Conservation (phyloP, 92 coral and sea anemone species). For the Parazoanthus swiftii region DNA sequence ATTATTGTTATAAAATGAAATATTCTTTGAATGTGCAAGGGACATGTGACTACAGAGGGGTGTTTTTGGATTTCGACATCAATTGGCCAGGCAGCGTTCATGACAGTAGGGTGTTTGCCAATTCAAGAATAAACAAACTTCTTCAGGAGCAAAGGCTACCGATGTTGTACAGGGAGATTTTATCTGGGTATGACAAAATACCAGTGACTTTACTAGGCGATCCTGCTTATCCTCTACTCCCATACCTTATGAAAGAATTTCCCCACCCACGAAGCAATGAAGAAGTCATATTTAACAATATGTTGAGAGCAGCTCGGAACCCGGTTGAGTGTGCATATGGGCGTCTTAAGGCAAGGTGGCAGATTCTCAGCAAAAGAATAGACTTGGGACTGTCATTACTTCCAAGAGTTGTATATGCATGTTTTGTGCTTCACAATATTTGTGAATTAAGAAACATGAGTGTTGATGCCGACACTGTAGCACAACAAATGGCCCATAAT, state of each 20-base stretch:
- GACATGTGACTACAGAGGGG: slow-evolving; percentile 23
- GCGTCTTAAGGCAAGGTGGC: neutral
- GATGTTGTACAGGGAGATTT: slow-evolving; percentile 1
- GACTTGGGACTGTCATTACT: slow-evolving; percentile 25
- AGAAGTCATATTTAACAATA: slow-evolving; percentile 29
- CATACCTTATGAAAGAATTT: slow-evolving; percentile 30
- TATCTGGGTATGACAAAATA: slow-evolving; percentile 25
- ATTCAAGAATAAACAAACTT: neutral
- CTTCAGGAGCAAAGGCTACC: slow-evolving; percentile 30
- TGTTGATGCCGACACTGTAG: slow-evolving; percentile 34
- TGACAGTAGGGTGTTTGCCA: slow-evolving; percentile 31
- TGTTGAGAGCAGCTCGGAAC: neutral
- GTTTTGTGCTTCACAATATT: slow-evolving; percentile 13
- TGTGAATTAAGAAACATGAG: slow-evolving; percentile 37
- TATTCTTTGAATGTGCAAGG: slow-evolving; percentile 33
- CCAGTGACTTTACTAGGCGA: slow-evolving; percentile 15
- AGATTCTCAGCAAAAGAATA: neutral
- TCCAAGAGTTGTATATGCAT: slow-evolving; percentile 18
- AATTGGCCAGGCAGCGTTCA: slow-evolving; percentile 3
- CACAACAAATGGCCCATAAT: slow-evolving; percentile 19
- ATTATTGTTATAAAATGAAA: slow-evolving; percentile 19
- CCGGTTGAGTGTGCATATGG: slow-evolving; percentile 37
- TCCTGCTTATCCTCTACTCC: slow-evolving; percentile 27
- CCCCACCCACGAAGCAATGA: neutral
- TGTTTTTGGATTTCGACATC: slow-evolving; percentile 16